A percentile compares a stretch with the other conserved stretches of the same genome.
Conservation (phyloP, 2,888 invertebrate genomes). For the Nephrotoma guestfalica region DNA sequence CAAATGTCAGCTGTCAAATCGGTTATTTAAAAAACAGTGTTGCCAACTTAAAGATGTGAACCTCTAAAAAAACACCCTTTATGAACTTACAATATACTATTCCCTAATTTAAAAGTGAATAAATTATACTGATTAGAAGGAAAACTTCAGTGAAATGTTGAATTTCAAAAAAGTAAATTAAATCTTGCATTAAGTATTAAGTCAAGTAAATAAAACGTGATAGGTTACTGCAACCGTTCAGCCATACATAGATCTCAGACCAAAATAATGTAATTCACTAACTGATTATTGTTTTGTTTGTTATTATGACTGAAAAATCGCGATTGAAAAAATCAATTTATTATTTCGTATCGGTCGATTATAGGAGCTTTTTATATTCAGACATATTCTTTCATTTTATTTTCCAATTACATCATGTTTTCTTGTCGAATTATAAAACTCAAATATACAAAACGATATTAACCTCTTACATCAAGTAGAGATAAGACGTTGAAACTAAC, state of each 20-base stretch:
- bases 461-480: not conserved
- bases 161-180: no score
- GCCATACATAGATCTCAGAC: not conserved
- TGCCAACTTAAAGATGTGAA: no score
- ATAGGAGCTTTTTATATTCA: not conserved
- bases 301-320: not conserved
- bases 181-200: no score
- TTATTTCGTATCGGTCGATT: not conserved
- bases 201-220: not conserved
- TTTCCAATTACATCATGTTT: not conserved
- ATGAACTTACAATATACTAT: no score
- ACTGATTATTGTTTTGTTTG: not conserved
- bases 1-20: no score
- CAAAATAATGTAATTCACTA: not conserved
- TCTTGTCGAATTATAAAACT: not conserved
- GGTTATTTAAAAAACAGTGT: no score
- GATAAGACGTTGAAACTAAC: not conserved
- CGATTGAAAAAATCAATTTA: not conserved
- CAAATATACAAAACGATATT: not conserved
- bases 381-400: not conserved
- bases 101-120: no score
- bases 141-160: no score
- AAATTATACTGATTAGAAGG: no score
- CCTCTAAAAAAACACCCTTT: no score
- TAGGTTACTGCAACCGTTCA: not conserved